Base-by-base conservation (phyloP, 2,888 invertebrate species). In the Ophraella communa region DNA sequence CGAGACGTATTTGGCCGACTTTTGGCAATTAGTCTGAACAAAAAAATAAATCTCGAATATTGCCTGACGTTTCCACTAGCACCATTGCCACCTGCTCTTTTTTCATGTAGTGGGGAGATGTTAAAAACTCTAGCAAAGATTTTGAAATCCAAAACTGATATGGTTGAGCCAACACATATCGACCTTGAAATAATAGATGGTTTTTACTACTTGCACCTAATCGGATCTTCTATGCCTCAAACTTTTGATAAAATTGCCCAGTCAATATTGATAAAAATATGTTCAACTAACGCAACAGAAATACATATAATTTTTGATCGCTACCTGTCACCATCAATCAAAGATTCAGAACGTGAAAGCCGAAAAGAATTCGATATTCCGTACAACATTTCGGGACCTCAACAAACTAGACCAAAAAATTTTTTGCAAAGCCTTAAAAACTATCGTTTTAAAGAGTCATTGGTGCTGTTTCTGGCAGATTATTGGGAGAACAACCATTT, bases 11-110 rank as follows among this genome's bases (percentile, higher is more conserved):
- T 74, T 63, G 75, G 74, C 2, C 67, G 73, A 52, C 64, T 77
- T 4, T 47, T 75, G 14, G 73, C 72, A 67, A 74, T 79, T 56
- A 65, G 65, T 66, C 3, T 78, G 1, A 57, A 76, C 0, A 73
- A 79, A 68, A 76, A 78, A 73, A 71, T 74, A 23, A 63, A 78
- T 67, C 7, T 79, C 0, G 77, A 77, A 67, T 52, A 62, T 61
- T 76, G 76, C 23, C 53, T 64, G 47, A 59, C 45, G 17, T 55
- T 62, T 55, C 54, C 53, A 53, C 64, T 59, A 11, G 54, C 54
- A 58, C 49, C 49, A 45, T 20, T 63, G 64, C 53, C 58, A 14
- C 14, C 35, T 35, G 35, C 35, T 35, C 35, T 44, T 56, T 56
- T 62, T 30, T 39, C 62, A 53, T 44, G 42, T 52, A 49, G 17